A percentile compares a stretch with the other conserved stretches of the same genome.
phyloP scores from a whole-genome alignment of 1,140 invertebrate genomes.

The Coptotermes formosanus region DNA sequence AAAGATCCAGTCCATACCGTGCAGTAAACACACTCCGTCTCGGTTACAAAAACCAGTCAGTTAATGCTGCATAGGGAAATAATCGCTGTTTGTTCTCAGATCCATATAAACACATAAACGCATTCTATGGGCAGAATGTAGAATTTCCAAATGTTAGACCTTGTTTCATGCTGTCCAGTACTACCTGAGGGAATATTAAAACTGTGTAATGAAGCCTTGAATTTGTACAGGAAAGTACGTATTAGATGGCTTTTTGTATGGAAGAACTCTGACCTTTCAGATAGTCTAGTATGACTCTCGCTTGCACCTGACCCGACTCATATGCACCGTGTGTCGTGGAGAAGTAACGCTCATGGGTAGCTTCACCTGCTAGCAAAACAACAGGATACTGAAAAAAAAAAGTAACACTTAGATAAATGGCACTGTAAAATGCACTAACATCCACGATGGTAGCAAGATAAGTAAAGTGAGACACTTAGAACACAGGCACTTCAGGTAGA shows the following conservation, averaged over 20 bases:
- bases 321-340: constrained; percentile 72
- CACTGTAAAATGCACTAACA: background rate
- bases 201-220: too few species aligned
- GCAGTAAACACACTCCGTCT: too few species aligned
- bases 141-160: too few species aligned
- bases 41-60: too few species aligned
- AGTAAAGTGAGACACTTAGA: background rate
- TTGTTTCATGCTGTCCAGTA: too few species aligned
- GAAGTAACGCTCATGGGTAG: constrained; percentile 63
- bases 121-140: too few species aligned
- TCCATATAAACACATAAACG: too few species aligned
- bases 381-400: constrained; percentile 49
- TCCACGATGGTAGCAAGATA: background rate
- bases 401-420: background rate
- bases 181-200: too few species aligned
- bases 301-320: constrained; percentile 56
- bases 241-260: background rate
- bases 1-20: too few species aligned
- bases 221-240: background rate
- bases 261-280: background rate
- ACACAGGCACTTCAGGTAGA: background rate
- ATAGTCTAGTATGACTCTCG: constrained; percentile 38
- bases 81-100: too few species aligned
- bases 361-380: constrained; percentile 73
- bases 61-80: too few species aligned